phyloP scores from a whole-genome alignment of 2,888 invertebrate species.

The Polylopha cassiicola region DNA sequence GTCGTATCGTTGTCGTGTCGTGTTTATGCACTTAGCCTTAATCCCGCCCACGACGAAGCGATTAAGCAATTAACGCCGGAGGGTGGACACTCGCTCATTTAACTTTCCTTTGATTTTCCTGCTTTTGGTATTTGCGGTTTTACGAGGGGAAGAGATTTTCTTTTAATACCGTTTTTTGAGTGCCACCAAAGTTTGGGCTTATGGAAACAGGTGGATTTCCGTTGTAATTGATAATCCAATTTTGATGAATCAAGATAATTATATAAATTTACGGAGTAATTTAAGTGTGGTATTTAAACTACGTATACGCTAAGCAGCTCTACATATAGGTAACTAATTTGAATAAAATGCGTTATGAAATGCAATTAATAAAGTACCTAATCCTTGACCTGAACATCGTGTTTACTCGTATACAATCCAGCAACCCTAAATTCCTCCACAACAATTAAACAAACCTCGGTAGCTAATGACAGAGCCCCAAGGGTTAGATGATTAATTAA shows the following conservation, averaged over 20 bases:
- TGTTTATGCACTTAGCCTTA: constrained; percentile 6
- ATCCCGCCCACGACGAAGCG: constrained; percentile 55
- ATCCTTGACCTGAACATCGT: constrained; percentile 41
- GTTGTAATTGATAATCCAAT: background rate
- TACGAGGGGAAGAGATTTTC: constrained; percentile 23
- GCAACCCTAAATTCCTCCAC: constrained; percentile 45
- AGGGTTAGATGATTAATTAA: constrained; percentile 69
- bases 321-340: no score
- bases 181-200: constrained; percentile 10
- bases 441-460: constrained; percentile 58
- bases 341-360: no score
- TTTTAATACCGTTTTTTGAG: constrained; percentile 18
- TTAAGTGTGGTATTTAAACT: no score
- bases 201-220: constrained; percentile 13
- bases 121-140: constrained; percentile 47
- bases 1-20: constrained; percentile 13
- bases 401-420: no score
- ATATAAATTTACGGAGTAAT: no score
- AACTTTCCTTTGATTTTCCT: constrained; percentile 54
- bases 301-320: no score
- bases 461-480: constrained; percentile 58
- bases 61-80: constrained; percentile 75
- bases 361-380: constrained; percentile 12
- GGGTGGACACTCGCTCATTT: constrained; percentile 65
- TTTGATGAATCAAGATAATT: no score